Evolutionary conservation across 2,797 vertebrate species (phyloP), one percentile per base, ranked within the genome.

Genomic region (Hyperoplus immaculatus): DNA sequence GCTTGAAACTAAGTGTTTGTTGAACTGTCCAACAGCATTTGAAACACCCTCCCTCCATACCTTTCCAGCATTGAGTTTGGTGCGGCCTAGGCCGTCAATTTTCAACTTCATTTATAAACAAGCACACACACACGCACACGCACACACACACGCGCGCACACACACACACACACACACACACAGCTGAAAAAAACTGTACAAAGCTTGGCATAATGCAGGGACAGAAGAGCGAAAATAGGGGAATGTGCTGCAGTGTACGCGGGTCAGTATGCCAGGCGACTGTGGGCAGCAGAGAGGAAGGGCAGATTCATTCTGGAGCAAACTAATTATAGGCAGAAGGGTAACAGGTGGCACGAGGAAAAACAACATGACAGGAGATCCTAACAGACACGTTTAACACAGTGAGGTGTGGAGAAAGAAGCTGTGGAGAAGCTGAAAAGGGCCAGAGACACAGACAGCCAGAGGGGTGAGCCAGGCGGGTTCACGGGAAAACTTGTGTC

Each of bases 311-410:
- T 69, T 66, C 64, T 72, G 68, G 62, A 61, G 70, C 66, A 82
- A 69, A 85, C 89, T 90, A 84, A 89, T 86, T 87, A 86, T 88
- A 89, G 87, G 65, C 69, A 8, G 80, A 1, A 0, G 69, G 72
- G 0, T 29, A 86, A 86, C 87, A 92, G 87, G 83, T 90, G 88
- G 85, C 69, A 78, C 68, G 62, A 80, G 69, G 75, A 69, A 77
- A 76, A 75, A 57, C 80, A 68, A 65, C 50, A 65, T 29, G 29
- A 69, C 65, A 58, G 11, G 21, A 38, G 36, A 16, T 21, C 11
- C 15, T 46, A 43, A 53, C 58, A 29, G 43, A 64, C 41, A 65
- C 18, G n/a, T 55, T 71, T 29, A 29, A 29, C 8, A 51, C 46
- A 70, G 46, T 8, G 69, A 81, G 53, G 38, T 56, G 75, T 45